Evolutionary conservation across 2,113 vertebrate species (phyloP).

Genomic region (Leptodactylus fuscus): DNA sequence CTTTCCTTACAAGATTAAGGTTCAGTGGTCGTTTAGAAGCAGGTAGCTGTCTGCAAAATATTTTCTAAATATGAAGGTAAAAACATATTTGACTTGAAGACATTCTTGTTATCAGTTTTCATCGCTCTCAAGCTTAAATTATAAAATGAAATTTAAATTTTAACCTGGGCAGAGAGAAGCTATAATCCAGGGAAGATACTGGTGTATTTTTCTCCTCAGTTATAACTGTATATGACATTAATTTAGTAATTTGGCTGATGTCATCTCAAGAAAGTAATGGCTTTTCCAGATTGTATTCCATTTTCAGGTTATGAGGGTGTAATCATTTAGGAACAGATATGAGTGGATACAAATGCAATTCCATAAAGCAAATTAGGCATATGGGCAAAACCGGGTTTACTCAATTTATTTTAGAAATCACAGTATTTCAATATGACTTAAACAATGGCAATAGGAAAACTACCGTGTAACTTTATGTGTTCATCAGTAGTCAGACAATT

Average conservation of each 20-base stretch:
- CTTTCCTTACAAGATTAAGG: neutral
- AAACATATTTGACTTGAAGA: constrained; percentile 1
- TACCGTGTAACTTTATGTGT: neutral
- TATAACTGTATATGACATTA: constrained; percentile 25
- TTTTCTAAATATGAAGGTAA: neutral
- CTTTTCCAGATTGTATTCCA: constrained; percentile 17
- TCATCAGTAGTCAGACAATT: neutral
- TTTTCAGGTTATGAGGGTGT: constrained; percentile 18
- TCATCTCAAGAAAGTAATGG: constrained; percentile 28
- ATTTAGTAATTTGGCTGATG: constrained; percentile 27
- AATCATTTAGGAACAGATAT: constrained; percentile 14
- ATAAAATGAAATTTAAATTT: neutral
- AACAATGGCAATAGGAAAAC: neutral
- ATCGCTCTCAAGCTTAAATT: neutral
- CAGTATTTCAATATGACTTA: neutral
- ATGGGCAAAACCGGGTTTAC: neutral
- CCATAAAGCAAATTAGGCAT: constrained; percentile 10
- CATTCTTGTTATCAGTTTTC: neutral
- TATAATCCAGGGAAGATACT: neutral
- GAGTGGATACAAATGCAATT: constrained; percentile 3
- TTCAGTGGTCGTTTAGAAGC: neutral
- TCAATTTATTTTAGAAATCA: neutral
- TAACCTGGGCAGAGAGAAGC: neutral
- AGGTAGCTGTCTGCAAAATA: neutral
- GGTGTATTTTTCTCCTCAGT: constrained; percentile 12